phyloP scores from a whole-genome alignment of 2,797 vertebrate genomes.

The Leptoclinus maculatus region DNA sequence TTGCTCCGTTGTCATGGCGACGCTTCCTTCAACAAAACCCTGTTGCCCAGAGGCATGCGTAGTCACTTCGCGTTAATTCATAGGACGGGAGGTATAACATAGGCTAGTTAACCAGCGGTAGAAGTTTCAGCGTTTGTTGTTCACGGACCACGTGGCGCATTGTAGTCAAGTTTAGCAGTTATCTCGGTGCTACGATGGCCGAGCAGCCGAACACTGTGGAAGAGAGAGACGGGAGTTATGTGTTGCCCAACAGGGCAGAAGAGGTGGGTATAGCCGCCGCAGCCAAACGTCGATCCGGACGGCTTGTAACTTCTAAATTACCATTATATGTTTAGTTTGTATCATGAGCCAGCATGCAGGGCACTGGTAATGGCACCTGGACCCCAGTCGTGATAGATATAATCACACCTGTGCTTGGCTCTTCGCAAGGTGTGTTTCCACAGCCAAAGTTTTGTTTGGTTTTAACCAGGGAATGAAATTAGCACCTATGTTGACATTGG shows the following conservation, averaged over 20 bases:
- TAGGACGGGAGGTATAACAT: neutral
- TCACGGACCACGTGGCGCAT: neutral
- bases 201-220: constrained; percentile 1
- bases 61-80: neutral
- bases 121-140: neutral
- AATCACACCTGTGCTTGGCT: neutral
- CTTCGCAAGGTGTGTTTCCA: neutral
- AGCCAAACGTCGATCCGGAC: neutral
- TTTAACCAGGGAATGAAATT: neutral
- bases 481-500: no score
- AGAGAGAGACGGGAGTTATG: constrained; percentile 30
- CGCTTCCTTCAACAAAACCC: constrained; percentile 53
- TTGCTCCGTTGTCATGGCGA: constrained; percentile 68
- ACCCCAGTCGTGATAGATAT: neutral
- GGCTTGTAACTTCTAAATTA: neutral
- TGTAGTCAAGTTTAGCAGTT: neutral
- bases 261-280: constrained; percentile 71
- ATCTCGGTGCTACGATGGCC: constrained; percentile 40
- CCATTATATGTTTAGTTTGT: neutral
- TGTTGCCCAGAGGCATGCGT: neutral
- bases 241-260: constrained; percentile 65
- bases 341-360: no score
- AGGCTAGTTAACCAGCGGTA: neutral
- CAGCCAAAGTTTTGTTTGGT: neutral
- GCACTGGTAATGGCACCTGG: neutral